These are phyloP conservation scores for Drosophila micromelanica DNA, from an alignment of 1,140 invertebrate genomes.

Conservation along the genomic window DNA sequence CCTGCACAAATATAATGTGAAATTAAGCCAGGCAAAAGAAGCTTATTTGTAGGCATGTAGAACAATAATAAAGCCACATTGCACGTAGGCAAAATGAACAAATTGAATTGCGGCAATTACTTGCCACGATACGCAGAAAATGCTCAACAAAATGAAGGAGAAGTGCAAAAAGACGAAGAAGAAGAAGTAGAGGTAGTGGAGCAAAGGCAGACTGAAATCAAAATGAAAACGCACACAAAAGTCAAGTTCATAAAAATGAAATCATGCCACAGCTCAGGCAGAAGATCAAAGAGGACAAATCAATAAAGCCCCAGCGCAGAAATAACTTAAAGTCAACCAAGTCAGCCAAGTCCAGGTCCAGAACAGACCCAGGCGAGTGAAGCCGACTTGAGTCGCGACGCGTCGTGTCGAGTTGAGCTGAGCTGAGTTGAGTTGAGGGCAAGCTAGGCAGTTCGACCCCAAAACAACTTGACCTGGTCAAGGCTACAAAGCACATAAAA, in stretches of 20 bases:
- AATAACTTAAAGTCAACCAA: conserved; percentile 77
- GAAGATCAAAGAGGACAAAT: conserved; percentile 83
- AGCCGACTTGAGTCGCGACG: conserved; percentile 5
- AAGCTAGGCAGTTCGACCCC: conserved; percentile 45
- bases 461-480: conserved; percentile 80
- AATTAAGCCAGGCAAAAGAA: conserved; percentile 14
- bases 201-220: conserved; percentile 35
- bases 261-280: conserved; percentile 80
- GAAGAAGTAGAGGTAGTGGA: conserved; percentile 12
- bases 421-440: conserved; percentile 1
- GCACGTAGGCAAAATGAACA: conserved; percentile 72
- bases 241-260: conserved; percentile 83
- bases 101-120: conserved; percentile 82
- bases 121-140: conserved; percentile 78
- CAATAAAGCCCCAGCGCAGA: conserved; percentile 70
- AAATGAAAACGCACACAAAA: conserved; percentile 56
- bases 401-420: conserved; percentile 25
- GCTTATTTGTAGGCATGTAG: conserved; percentile 38
- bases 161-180: conserved; percentile 2
- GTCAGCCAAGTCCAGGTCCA: conserved; percentile 35
- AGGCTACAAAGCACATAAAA: conserved; percentile 81
- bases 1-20: conserved; percentile 13
- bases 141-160: conserved; percentile 16
- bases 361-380: conserved; percentile 6
- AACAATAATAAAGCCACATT: conserved; percentile 62